Percentiles rank a stretch among this genome's conserved stretches.
Conservation (phyloP, 2,797 vertebrate genomes). For the Cynopterus sphinx region DNA sequence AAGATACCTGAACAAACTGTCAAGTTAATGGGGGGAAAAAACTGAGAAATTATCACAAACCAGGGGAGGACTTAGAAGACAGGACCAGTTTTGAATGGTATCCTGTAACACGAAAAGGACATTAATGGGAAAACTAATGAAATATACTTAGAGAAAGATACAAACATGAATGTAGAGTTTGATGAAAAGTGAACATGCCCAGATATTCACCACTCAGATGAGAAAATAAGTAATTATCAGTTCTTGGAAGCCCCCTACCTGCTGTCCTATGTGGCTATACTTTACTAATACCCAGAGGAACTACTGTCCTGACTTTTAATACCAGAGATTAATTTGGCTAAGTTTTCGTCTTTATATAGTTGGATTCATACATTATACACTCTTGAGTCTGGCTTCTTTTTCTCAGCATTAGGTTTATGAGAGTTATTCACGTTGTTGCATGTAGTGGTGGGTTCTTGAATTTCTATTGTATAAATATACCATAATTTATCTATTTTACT, state of each 20-base stretch:
- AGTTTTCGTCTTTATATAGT: background rate
- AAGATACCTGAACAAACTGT: background rate
- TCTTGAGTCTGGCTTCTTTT: background rate
- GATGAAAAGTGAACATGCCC: background rate
- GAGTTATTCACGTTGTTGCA: background rate
- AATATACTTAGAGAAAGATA: background rate
- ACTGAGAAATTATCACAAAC: background rate
- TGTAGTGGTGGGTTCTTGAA: background rate
- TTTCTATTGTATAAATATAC: background rate
- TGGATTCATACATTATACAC: background rate
- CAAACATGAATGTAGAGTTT: background rate
- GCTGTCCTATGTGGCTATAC: background rate
- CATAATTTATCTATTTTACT: background rate
- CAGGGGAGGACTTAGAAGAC: background rate
- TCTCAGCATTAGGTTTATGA: background rate
- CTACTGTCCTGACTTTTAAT: background rate
- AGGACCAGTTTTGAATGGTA: background rate
- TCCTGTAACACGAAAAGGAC: background rate
- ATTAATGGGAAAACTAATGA: slow-evolving; percentile 21
- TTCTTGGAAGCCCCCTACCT: background rate
- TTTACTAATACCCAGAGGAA: background rate
- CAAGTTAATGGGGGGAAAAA: background rate
- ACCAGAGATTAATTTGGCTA: background rate
- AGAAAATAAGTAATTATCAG: background rate
- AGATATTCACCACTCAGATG: background rate